Conservation (phyloP, 2,113 vertebrate genomes). For the Lepus europaeus region DNA sequence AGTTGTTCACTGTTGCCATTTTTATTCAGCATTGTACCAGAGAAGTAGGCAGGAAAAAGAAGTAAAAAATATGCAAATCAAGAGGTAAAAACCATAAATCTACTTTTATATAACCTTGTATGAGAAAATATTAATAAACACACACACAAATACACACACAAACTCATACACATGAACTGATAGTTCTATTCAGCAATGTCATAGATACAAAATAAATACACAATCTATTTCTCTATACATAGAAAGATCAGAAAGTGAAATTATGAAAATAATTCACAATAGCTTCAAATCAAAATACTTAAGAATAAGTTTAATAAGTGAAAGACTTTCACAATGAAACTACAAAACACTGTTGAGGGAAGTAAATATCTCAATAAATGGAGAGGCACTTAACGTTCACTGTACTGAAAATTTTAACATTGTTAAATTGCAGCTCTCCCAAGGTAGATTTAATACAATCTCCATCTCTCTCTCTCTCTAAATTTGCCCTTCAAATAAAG, state of each 20-base stretch:
- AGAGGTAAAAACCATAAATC: background rate
- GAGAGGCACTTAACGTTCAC: background rate
- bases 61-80: background rate
- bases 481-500: background rate
- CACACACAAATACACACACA: background rate
- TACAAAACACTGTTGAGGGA: background rate
- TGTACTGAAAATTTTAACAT: background rate
- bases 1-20: background rate
- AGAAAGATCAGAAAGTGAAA: background rate
- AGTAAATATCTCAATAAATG: background rate
- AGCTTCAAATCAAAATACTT: background rate
- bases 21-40: background rate
- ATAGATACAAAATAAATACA: background rate
- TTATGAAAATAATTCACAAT: slow-evolving; percentile 26
- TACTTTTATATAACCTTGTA: background rate
- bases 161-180: background rate
- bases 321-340: background rate
- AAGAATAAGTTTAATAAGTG: background rate
- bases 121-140: background rate
- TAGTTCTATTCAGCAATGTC: slow-evolving; percentile 2
- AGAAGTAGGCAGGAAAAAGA: background rate
- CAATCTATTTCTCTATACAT: background rate
- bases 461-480: background rate
- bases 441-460: background rate
- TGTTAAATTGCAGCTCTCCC: background rate